Evolutionary conservation across 2,113 vertebrate species (phyloP).

Genomic region (Panurus biarmicus): DNA sequence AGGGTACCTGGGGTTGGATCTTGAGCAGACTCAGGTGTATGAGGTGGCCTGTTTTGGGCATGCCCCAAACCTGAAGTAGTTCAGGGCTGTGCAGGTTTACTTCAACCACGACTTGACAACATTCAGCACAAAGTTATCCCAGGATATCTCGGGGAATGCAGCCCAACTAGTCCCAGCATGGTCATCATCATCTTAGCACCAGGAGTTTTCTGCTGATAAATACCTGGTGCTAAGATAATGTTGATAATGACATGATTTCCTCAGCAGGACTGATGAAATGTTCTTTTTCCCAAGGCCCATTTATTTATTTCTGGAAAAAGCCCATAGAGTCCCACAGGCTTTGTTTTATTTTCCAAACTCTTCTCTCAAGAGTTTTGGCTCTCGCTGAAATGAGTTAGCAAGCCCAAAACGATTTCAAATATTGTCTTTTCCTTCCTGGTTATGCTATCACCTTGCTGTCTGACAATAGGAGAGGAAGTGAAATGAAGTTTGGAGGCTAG

Average conservation of each 20-base stretch:
- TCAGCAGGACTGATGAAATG: not conserved
- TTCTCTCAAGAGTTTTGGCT: not conserved
- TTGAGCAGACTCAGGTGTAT: not conserved
- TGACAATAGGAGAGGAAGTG: not conserved
- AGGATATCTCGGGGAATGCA: fast-evolving
- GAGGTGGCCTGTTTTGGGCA: not conserved
- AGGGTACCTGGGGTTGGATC: not conserved
- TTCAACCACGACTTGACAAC: fast-evolving
- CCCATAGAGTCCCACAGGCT: not conserved
- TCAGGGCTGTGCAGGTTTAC: not conserved
- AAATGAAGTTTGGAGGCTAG: not conserved
- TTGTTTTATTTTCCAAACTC: not conserved
- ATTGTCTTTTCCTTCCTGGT: not conserved
- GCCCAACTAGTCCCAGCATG: not conserved
- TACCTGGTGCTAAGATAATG: too few relatives aligned
- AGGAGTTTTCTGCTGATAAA: fast-evolving
- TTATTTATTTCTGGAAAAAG: not conserved
- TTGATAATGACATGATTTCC: not conserved
- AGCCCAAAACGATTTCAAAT: not conserved
- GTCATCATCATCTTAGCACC: not conserved
- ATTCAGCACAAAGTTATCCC: fast-evolving
- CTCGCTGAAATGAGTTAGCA: not conserved
- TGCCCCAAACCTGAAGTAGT: not conserved
- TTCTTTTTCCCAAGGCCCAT: not conserved
- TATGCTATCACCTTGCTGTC: not conserved